A percentile compares a stretch with the other conserved stretches of the same genome.
These are phyloP conservation scores for Lethrus apterus DNA, from an alignment of 1,140 invertebrate species.

Conservation along the genomic window DNA sequence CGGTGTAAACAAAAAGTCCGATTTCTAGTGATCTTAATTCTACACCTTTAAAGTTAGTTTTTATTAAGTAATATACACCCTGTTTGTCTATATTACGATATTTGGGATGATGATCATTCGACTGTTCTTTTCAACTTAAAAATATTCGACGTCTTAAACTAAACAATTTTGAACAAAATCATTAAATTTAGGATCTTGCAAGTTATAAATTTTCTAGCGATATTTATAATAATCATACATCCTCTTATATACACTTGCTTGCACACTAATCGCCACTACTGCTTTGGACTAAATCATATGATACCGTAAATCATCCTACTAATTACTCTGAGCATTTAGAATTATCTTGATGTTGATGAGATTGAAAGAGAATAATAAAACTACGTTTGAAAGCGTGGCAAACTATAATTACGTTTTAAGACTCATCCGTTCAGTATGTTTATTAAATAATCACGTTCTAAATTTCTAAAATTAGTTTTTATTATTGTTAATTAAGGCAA, in stretches of 20 bases:
- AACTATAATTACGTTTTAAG: too few relatives aligned
- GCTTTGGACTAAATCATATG: constrained; percentile 19
- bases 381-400: too few relatives aligned
- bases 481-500: too few relatives aligned
- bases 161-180: background rate
- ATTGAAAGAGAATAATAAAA: background rate
- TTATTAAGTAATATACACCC: constrained; percentile 5
- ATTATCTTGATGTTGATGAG: constrained; percentile 32
- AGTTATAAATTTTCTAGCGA: background rate
- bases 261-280: constrained; percentile 25
- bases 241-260: constrained; percentile 33
- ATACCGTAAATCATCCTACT: constrained; percentile 22
- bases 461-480: background rate
- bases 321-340: constrained; percentile 40
- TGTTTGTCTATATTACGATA: constrained; percentile 1
- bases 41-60: background rate
- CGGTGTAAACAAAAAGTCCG: too few relatives aligned
- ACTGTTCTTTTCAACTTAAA: constrained; percentile 10
- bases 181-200: background rate
- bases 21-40: background rate
- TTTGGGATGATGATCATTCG: constrained; percentile 3
- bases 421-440: too few relatives aligned
- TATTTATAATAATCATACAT: constrained; percentile 17
- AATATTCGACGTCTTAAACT: background rate
- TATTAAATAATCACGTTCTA: background rate